These are phyloP conservation scores for Mesembrinibis cayennensis DNA, from an alignment of 2,113 vertebrate species.

Conservation along the genomic window DNA sequence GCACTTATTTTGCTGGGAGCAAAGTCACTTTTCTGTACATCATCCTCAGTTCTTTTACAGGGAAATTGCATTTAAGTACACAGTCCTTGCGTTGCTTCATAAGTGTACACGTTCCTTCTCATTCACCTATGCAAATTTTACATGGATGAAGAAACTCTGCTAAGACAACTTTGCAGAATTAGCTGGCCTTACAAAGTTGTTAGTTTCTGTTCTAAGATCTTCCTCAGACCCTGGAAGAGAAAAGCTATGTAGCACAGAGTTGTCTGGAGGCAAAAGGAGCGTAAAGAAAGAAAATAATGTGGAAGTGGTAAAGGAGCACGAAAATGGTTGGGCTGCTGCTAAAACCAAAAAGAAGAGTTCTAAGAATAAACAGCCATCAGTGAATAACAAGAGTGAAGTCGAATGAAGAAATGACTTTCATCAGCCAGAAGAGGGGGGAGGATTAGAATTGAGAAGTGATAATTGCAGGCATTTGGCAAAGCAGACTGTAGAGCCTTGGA, in stretches of 20 bases:
- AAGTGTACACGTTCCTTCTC: neutral
- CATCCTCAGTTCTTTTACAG: neutral
- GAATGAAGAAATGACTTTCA: conserved; percentile 27
- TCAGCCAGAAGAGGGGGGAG: neutral
- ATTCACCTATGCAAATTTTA: neutral
- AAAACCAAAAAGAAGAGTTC: neutral
- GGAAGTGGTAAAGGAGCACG: neutral
- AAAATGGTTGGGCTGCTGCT: neutral
- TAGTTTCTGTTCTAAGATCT: neutral
- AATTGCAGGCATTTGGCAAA: conserved; percentile 49
- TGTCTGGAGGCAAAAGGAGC: neutral
- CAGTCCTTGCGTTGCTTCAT: neutral
- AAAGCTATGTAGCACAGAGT: neutral
- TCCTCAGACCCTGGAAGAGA: neutral
- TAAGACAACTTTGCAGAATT: neutral
- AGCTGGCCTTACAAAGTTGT: neutral
- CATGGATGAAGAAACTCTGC: neutral
- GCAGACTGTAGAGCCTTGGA: conserved; percentile 8
- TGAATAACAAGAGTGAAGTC: conserved; percentile 6
- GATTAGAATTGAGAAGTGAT: conserved; percentile 29
- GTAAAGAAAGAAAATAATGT: neutral
- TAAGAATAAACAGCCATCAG: conserved; percentile 34
- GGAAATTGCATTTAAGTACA: neutral
- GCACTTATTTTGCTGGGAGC: neutral
- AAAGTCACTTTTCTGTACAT: neutral